phyloP scores from a whole-genome alignment of 2,113 vertebrate genomes.

The Electrona antarctica region DNA sequence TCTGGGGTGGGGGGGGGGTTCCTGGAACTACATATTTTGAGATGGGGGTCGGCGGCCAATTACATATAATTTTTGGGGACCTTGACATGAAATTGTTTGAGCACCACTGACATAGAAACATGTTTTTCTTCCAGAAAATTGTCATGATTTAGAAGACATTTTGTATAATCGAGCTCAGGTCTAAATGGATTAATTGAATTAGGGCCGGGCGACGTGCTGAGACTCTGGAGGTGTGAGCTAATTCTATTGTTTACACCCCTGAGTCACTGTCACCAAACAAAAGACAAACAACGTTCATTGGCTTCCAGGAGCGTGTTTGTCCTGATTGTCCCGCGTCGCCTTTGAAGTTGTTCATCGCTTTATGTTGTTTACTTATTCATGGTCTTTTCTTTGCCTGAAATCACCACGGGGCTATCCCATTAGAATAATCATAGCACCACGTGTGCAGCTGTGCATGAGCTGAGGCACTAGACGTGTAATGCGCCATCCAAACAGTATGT shows the following conservation, averaged over 20 bases:
- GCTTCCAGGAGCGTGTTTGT: constrained; percentile 73
- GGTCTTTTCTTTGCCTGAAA: constrained; percentile 65
- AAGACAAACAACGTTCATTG: constrained; percentile 68
- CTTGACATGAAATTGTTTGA: too few relatives aligned
- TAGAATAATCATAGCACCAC: constrained; percentile 70
- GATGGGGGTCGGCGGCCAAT: too few relatives aligned
- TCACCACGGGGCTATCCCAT: constrained; percentile 69
- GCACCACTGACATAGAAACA: too few relatives aligned
- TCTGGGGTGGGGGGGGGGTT: too few relatives aligned
- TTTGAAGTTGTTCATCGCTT: constrained; percentile 79
- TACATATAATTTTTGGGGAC: too few relatives aligned
- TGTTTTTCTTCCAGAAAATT: too few relatives aligned
- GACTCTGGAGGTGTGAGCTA: constrained; percentile 77
- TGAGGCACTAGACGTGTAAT: constrained; percentile 60
- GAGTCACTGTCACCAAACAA: constrained; percentile 77
- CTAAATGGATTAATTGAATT: constrained; percentile 76
- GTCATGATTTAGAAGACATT: constrained; percentile 27
- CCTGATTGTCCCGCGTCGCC: constrained; percentile 68
- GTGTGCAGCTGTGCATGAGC: constrained; percentile 67
- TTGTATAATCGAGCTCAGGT: constrained; percentile 50
- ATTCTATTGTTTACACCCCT: constrained; percentile 77
- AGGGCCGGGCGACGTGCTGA: constrained; percentile 59
- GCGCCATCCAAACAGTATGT: constrained; percentile 37
- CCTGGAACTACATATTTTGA: too few relatives aligned
- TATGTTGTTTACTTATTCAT: constrained; percentile 79